Evolutionary conservation across 1,140 invertebrate species (phyloP).

Genomic region (Lucilia sericata): DNA sequence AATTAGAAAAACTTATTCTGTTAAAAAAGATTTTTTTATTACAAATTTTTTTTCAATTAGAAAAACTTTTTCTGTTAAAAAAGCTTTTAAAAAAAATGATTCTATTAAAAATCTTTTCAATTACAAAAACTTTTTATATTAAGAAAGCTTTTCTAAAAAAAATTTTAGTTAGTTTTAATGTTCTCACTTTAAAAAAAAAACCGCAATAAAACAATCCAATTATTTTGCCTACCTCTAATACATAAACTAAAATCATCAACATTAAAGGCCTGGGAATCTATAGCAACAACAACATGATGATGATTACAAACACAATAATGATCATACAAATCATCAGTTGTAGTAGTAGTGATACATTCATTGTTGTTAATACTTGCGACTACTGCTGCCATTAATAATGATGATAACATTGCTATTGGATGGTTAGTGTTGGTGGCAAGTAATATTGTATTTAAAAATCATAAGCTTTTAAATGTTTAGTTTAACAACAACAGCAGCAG

Average conservation of each 20-base stretch:
- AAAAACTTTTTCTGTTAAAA: too few relatives aligned
- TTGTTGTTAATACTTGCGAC: not conserved
- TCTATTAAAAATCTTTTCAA: too few relatives aligned
- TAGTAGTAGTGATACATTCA: not conserved
- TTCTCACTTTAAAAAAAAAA: too few relatives aligned
- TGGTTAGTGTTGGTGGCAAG: not conserved
- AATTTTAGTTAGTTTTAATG: too few relatives aligned
- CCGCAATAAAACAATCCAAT: not conserved
- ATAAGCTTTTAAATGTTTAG: conserved; percentile 8
- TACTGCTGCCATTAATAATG: not conserved
- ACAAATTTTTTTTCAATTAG: too few relatives aligned
- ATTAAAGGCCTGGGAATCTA: conserved; percentile 4
- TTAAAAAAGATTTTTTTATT: too few relatives aligned
- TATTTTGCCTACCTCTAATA: not conserved
- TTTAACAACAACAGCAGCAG: not conserved
- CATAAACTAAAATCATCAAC: not conserved
- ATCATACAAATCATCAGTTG: not conserved
- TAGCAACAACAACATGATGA: not conserved
- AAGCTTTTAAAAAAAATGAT: too few relatives aligned
- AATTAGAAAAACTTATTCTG: too few relatives aligned
- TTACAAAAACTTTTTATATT: too few relatives aligned
- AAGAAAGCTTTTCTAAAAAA: too few relatives aligned
- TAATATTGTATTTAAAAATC: conserved; percentile 5
- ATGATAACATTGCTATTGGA: not conserved
- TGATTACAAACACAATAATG: not conserved